Conservation (phyloP, 1,140 invertebrate species). For the Aphidius gifuensis region DNA sequence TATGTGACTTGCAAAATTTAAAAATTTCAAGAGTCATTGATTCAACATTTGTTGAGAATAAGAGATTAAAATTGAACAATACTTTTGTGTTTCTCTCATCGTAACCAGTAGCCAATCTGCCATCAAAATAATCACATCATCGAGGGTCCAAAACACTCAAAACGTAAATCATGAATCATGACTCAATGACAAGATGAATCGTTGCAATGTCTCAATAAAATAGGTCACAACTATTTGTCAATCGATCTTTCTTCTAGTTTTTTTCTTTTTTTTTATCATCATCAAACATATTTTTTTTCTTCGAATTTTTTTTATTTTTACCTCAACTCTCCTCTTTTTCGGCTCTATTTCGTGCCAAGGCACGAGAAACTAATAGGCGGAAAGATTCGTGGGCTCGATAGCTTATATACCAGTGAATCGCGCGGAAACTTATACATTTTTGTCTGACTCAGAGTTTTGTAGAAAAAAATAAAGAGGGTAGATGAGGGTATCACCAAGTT, state of each 20-base stretch:
- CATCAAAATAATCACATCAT: no score
- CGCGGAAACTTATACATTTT: constrained; percentile 29
- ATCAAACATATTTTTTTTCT: not conserved
- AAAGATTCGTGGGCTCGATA: constrained; percentile 27
- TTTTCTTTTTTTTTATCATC: not conserved
- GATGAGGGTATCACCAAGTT: constrained; percentile 5
- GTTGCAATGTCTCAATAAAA: not conserved
- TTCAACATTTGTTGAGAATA: no score
- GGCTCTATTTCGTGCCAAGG: constrained; percentile 17
- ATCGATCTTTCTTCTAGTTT: constrained; percentile 22
- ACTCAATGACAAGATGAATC: constrained; percentile 1
- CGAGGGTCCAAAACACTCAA: no score
- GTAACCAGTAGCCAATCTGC: no score
- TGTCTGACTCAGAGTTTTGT: constrained; percentile 14
- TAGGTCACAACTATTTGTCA: constrained; percentile 27
- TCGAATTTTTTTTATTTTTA: not conserved
- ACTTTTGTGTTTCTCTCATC: no score
- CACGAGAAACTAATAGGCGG: constrained; percentile 10
- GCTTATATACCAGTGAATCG: constrained; percentile 17
- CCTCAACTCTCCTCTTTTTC: not conserved
- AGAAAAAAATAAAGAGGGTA: constrained; percentile 6
- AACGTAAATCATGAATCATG: no score
- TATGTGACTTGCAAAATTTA: no score
- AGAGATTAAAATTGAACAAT: no score
- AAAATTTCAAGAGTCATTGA: no score